Evolutionary conservation across 2,113 vertebrate species (phyloP).

Genomic region (Silurus meridionalis): DNA sequence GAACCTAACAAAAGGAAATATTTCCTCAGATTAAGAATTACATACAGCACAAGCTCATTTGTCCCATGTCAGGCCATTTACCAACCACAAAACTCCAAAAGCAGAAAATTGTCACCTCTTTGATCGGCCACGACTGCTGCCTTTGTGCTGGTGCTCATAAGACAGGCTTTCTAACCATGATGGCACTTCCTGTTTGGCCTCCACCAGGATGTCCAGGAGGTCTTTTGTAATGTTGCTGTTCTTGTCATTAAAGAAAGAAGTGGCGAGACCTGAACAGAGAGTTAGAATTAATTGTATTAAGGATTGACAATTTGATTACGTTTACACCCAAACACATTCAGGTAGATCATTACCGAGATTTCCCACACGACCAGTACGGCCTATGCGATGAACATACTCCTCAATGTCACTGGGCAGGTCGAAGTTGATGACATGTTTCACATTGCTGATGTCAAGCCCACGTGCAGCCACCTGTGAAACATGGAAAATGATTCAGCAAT

Average conservation of each 20-base stretch:
- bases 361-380: constrained; percentile 96
- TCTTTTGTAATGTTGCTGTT: constrained; percentile 95
- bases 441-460: constrained; percentile 95
- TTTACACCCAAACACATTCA: neutral
- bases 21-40: neutral
- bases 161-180: constrained; percentile 97
- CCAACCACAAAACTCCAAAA: too few species aligned
- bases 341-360: constrained; percentile 82
- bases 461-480: constrained; percentile 88
- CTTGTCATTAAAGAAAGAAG: constrained; percentile 96
- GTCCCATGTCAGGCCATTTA: neutral
- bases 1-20: constrained; percentile 68
- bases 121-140: constrained; percentile 85
- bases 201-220: constrained; percentile 92
- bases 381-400: constrained; percentile 96
- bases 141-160: constrained; percentile 95
- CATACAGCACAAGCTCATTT: neutral
- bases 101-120: constrained; percentile 77
- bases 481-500: neutral
- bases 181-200: constrained; percentile 96
- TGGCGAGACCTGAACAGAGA: constrained; percentile 82
- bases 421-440: constrained; percentile 98
- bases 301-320: neutral
- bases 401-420: constrained; percentile 98
- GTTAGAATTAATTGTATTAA: neutral